Evolutionary conservation across 2,113 vertebrate genomes (phyloP).

Genomic region (Petaurus breviceps): DNA sequence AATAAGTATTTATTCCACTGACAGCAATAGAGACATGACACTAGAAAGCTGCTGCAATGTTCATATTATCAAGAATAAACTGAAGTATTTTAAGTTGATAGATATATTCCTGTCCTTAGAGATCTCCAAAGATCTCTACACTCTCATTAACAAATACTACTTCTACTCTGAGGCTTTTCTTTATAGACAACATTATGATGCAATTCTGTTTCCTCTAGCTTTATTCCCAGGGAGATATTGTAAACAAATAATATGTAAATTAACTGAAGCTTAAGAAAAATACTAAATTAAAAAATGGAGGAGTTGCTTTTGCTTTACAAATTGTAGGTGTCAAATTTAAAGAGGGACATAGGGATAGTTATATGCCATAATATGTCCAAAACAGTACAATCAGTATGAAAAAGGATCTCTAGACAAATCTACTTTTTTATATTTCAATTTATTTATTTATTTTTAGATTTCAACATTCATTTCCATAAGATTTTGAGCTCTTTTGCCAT

Average conservation of each 20-base stretch:
- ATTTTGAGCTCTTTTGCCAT: too few relatives aligned
- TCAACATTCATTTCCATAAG: too few relatives aligned
- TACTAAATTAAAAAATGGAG: not conserved
- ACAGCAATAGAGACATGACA: not conserved
- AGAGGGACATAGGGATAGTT: not conserved
- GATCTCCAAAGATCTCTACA: not conserved
- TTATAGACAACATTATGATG: constrained; percentile 10
- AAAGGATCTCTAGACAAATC: not conserved
- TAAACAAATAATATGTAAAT: constrained; percentile 26
- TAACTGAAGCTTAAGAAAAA: not conserved
- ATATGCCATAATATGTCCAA: not conserved
- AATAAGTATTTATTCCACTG: not conserved
- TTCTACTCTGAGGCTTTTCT: not conserved
- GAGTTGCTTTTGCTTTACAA: not conserved
- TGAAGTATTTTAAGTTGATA: constrained; percentile 33
- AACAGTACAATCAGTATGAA: not conserved
- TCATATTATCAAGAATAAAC: not conserved
- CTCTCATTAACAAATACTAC: constrained; percentile 13
- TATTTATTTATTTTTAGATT: too few relatives aligned
- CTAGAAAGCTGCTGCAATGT: not conserved
- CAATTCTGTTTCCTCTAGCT: constrained; percentile 6
- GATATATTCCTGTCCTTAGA: not conserved
- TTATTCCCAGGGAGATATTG: not conserved
- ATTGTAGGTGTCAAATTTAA: not conserved
- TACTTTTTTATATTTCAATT: too few relatives aligned